Evolutionary conservation across 2,113 vertebrate species (phyloP).

Genomic region (Otocyon megalotis): DNA sequence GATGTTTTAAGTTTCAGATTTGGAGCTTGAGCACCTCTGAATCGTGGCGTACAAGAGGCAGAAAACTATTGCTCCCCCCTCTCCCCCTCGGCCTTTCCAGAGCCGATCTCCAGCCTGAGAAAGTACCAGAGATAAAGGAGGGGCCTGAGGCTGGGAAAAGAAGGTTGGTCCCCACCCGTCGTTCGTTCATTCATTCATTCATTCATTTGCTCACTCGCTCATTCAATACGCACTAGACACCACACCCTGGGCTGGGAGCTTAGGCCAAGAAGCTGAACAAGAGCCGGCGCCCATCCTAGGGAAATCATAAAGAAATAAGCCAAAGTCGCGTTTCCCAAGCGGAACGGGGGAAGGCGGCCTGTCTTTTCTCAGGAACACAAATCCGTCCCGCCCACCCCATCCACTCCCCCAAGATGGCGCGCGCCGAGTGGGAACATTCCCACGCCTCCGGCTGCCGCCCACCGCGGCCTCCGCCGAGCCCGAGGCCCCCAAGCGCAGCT

Average conservation of each 20-base stretch:
- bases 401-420: conserved; percentile 72
- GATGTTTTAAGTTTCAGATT: background rate
- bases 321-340: background rate
- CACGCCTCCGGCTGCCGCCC: background rate
- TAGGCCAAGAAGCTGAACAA: background rate
- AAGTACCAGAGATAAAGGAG: background rate
- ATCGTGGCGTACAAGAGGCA: background rate
- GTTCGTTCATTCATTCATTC: background rate
- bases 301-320: background rate
- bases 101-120: background rate
- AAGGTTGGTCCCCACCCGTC: background rate
- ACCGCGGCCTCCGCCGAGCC: background rate
- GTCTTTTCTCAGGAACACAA: background rate
- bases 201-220: background rate
- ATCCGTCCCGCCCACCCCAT: background rate
- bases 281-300: rapidly evolving
- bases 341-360: background rate
- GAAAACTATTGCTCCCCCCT: background rate
- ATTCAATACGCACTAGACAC: background rate
- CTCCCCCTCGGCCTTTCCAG: background rate
- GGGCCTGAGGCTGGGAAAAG: background rate
- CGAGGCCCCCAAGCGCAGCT: no score
- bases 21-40: background rate
- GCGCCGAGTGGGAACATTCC: rapidly evolving
- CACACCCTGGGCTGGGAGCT: background rate